Conservation (phyloP, 2,113 vertebrate genomes). For the Aegithalos caudatus region DNA sequence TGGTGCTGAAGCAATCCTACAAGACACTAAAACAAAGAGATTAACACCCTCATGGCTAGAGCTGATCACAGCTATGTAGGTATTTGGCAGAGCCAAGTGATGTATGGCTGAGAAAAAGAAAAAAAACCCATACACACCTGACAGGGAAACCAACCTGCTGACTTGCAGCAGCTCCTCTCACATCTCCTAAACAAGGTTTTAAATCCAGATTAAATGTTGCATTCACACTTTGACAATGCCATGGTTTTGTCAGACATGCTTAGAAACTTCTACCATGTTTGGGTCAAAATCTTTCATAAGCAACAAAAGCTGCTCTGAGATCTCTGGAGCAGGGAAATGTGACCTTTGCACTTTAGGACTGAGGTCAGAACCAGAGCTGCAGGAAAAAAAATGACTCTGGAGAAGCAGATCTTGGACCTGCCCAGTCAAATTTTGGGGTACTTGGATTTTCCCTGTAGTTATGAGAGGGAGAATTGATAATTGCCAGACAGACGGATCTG, state of each 20-base stretch:
- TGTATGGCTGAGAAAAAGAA: neutral
- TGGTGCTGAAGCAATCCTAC: neutral
- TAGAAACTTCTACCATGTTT: neutral
- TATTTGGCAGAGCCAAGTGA: neutral
- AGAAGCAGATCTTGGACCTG: neutral
- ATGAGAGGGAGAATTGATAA: neutral
- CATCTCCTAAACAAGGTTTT: neutral
- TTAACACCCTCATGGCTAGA: neutral
- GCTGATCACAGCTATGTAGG: neutral
- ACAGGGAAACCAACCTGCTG: neutral
- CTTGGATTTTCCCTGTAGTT: neutral
- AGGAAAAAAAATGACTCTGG: neutral
- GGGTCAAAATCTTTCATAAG: neutral
- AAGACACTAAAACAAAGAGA: neutral
- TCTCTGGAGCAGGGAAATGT: neutral
- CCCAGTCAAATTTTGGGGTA: neutral
- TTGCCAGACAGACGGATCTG: conserved; percentile 38
- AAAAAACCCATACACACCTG: rapidly evolving
- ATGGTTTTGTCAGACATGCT: neutral
- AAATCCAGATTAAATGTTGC: neutral
- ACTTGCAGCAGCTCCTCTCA: neutral
- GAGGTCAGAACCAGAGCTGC: neutral
- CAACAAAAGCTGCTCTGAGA: neutral
- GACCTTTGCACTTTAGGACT: neutral
- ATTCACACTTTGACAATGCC: neutral